Evolutionary conservation across 2,797 vertebrate genomes (phyloP).

Genomic region (Aselliscus stoliczkanus): DNA sequence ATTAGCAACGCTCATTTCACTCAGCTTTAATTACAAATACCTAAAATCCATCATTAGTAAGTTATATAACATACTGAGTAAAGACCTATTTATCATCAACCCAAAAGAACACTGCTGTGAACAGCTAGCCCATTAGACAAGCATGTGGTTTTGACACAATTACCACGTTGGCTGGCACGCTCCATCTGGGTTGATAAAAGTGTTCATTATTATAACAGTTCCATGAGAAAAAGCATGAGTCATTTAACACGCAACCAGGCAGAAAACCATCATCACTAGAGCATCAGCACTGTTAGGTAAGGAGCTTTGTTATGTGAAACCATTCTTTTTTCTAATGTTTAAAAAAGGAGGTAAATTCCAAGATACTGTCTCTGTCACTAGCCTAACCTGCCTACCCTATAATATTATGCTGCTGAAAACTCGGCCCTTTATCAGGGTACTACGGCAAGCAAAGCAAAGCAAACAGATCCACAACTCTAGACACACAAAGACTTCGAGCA

Average conservation of each 20-base stretch:
- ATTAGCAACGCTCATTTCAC: background rate
- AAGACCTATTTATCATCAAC: conserved; percentile 36
- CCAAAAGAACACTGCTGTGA: conserved; percentile 29
- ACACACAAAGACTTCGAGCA: background rate
- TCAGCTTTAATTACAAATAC: conserved; percentile 40
- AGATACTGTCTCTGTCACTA: background rate
- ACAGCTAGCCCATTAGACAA: conserved; percentile 50
- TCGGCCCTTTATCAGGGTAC: background rate
- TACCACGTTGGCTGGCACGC: conserved; percentile 52
- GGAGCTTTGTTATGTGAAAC: background rate
- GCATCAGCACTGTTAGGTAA: conserved; percentile 14
- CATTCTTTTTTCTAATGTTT: background rate
- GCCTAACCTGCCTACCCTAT: background rate
- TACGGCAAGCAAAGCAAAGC: background rate
- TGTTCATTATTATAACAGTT: conserved; percentile 41
- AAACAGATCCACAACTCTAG: background rate
- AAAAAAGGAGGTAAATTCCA: background rate
- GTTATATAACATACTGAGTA: conserved; percentile 48
- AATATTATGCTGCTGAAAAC: background rate
- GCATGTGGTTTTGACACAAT: conserved; percentile 50
- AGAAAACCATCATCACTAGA: conserved; percentile 39
- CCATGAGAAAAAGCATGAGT: conserved; percentile 50
- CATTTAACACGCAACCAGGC: conserved; percentile 54
- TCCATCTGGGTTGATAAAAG: conserved; percentile 33
- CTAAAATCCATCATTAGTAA: conserved; percentile 29